Evolutionary conservation across 2,888 invertebrate species (phyloP).

Genomic region (Dolomedes plantarius): DNA sequence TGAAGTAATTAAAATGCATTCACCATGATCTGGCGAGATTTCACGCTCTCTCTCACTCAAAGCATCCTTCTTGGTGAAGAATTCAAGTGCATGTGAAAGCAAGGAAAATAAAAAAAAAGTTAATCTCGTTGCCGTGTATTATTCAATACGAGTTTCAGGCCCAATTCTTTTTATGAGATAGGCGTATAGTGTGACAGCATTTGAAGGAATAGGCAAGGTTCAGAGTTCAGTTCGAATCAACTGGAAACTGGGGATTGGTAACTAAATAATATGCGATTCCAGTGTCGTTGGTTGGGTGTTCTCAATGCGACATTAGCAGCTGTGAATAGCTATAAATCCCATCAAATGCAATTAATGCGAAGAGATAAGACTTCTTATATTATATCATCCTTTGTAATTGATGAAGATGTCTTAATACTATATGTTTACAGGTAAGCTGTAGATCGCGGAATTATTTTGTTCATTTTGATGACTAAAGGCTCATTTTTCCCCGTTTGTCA

Average conservation of each 20-base stretch:
- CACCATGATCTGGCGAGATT: constrained; percentile 26
- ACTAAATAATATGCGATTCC: constrained; percentile 64
- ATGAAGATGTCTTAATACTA: not conserved
- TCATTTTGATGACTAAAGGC: not conserved
- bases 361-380: not conserved
- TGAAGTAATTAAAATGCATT: constrained; percentile 61
- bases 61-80: constrained; percentile 19
- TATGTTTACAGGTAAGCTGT: too few species aligned
- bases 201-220: constrained; percentile 59
- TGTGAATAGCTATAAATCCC: not conserved
- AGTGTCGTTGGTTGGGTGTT: not conserved
- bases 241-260: constrained; percentile 58
- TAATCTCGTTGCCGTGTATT: constrained; percentile 18
- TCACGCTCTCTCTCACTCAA: not conserved
- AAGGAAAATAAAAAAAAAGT: not conserved
- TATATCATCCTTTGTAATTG: not conserved
- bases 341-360: not conserved
- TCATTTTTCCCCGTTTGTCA: too few species aligned
- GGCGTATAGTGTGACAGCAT: constrained; percentile 59
- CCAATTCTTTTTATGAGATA: constrained; percentile 52
- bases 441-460: not conserved
- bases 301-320: not conserved
- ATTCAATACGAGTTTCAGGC: constrained; percentile 23
- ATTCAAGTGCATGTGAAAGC: constrained; percentile 3
- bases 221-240: constrained; percentile 62